These are phyloP conservation scores for Trachelus tabidus DNA, from an alignment of 2,888 invertebrate species.

Conservation along the genomic window DNA sequence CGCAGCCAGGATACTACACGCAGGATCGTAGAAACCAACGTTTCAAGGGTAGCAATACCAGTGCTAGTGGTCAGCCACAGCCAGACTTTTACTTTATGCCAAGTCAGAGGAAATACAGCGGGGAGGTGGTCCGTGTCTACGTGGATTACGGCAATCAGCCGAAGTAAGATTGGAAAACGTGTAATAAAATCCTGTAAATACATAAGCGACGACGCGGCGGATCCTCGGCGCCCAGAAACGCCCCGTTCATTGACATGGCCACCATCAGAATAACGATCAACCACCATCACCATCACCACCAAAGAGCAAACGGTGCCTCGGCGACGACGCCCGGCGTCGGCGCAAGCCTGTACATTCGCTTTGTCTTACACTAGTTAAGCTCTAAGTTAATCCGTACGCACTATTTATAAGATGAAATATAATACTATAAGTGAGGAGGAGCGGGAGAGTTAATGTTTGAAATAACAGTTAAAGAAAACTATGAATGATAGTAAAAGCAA, in stretches of 20 bases:
- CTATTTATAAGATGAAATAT: conserved; percentile 29
- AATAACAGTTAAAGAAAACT: too few species aligned
- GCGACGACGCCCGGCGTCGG: neutral
- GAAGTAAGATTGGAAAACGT: conserved; percentile 63
- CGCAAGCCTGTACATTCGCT: conserved; percentile 42
- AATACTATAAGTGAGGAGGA: too few species aligned
- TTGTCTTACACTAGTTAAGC: conserved; percentile 24
- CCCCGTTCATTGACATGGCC: too few species aligned
- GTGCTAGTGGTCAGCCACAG: conserved; percentile 60
- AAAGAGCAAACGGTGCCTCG: too few species aligned
- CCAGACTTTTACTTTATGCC: conserved; percentile 97
- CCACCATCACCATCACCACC: too few species aligned
- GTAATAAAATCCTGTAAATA: conserved; percentile 3
- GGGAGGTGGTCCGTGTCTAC: conserved; percentile 87
- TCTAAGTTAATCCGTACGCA: conserved; percentile 22
- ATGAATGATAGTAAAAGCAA: neutral
- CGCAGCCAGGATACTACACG: conserved; percentile 68
- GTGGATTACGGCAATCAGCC: conserved; percentile 83
- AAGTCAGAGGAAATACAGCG: conserved; percentile 92
- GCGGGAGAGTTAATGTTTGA: too few species aligned
- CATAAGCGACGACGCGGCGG: neutral
- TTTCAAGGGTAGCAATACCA: conserved; percentile 37
- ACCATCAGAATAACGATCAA: too few species aligned
- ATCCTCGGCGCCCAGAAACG: too few species aligned
- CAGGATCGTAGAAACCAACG: conserved; percentile 68